Evolutionary conservation across 2,797 vertebrate species (phyloP).

Genomic region (Centropyge bicolor): DNA sequence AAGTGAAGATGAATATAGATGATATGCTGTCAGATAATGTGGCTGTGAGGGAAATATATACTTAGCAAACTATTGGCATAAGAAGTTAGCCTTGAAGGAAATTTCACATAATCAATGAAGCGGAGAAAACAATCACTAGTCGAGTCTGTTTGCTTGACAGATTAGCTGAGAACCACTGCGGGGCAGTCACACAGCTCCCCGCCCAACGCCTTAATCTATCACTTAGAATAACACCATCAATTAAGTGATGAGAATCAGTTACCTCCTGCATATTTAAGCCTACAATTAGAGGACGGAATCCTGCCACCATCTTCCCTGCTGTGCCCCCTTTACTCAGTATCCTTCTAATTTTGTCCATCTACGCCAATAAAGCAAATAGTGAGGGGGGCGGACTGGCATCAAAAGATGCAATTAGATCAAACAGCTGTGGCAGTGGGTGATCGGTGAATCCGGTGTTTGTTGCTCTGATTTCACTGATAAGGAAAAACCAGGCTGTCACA

Average conservation of each 20-base stretch:
- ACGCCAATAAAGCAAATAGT: neutral
- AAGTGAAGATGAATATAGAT: conserved; percentile 45
- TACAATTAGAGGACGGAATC: conserved; percentile 26
- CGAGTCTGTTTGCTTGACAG: conserved; percentile 49
- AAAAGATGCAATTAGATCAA: conserved; percentile 28
- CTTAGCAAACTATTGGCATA: conserved; percentile 49
- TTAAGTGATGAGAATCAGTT: conserved; percentile 30
- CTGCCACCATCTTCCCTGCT: neutral
- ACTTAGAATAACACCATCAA: conserved; percentile 37
- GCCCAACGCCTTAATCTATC: conserved; percentile 31
- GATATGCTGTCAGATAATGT: conserved; percentile 47
- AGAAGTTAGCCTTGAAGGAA: conserved; percentile 43
- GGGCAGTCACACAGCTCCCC: conserved; percentile 12
- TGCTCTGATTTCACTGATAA: neutral
- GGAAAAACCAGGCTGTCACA: neutral
- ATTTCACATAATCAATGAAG: conserved; percentile 54
- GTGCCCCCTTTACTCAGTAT: neutral
- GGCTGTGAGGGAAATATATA: conserved; percentile 46
- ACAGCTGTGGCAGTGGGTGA: neutral
- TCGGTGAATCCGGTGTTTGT: neutral
- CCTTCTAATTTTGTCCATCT: conserved; percentile 31
- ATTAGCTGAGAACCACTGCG: conserved; percentile 40
- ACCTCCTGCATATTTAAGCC: neutral
- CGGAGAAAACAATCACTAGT: conserved; percentile 51
- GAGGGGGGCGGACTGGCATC: conserved; percentile 8